Evolutionary conservation across 1,140 invertebrate genomes (phyloP), one percentile per base, ranked within the genome.

Genomic region (Eriosoma lanigerum): DNA sequence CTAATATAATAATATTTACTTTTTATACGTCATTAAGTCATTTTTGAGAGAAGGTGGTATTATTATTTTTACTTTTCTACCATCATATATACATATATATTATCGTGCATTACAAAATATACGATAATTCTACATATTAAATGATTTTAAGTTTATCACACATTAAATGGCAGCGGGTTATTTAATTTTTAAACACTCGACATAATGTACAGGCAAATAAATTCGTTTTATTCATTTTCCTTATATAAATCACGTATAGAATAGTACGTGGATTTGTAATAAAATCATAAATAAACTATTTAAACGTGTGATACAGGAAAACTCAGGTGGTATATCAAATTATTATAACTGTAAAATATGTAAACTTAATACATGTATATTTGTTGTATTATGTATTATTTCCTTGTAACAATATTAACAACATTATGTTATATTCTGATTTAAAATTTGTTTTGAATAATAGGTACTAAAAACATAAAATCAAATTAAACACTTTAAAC

Each of bases 401-500:
- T 68, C 21, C 38, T 68, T 15, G 38, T 21, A 48, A 24, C 21
- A 68, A 4, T 48, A 17, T 46, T 46, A 68, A 13, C 15, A 0
- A 13, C 46, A 46, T 26, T 17, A 48, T 48, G 38, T 68, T 44
- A 68, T 68, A 68, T 46, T 64, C 13, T 64, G 9, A 64, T 38
- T 64, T 44, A n/a, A 21, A 44, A 64, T 62, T 62, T 32, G 29
- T 62, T 38, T 38, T 62, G 60, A 62, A n/a, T 29, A 62, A 12
- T 62, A 48, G 9, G 4, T 48, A 62, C 15, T 32, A n/a, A 62
- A 26, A 62, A 26, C 26, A 32, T 62, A 17, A 62, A 38, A 62
- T 62, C 8, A 62, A 62, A 62, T 29, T 9, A 19, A 32, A 62
- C 19, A 15, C 3, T n/a, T n/a, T n/a, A n/a, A n/a, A n/a, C n/a